Evolutionary conservation across 2,888 invertebrate species (phyloP), one percentile per base, ranked within the genome.

Genomic region (Panzeria rudis): DNA sequence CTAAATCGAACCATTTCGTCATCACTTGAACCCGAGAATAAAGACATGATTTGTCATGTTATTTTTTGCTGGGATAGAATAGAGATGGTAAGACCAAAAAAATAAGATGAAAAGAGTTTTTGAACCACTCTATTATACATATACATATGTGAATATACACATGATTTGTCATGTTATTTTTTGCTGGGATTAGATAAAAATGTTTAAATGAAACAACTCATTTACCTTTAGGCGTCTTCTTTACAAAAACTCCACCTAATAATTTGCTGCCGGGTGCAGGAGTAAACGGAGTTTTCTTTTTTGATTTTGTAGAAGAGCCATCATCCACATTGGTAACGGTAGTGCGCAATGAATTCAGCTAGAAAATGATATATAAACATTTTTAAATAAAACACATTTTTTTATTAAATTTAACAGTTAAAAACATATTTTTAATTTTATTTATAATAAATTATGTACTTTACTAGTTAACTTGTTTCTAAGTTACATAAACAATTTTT

Each of bases 181-280:
- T n/a, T n/a, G n/a, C n/a, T n/a, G n/a, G n/a, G n/a, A n/a, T 35
- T 59, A 29, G 11, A 35, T 59, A 6, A 15, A 25, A 44, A 47
- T 11, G 9, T 59, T 54, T 5, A 64, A 44, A 8, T 32, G 7
- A 80, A 59, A 25, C 11, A 44, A 62, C n/a, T 38, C 17, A 86
- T 71, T 88, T 91, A 91, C 91, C 91, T 91, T 90, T 89, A 32
- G 87, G 84, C 47, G 88, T 54, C 86, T 92, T 93, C 75, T 91
- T 91, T 13, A 89, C 91, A 87, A 93, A 92, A n/a, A 93, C 89
- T 50, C 93, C 92, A 44, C 92, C 91, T 35, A 93, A 87, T 38
- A 93, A 86, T 84, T 91, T 92, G 66, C 85, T 91, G 41, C 90
- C 89, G 0, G 90, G 89, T 3, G 90, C 89, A 38, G 90, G 90